These are phyloP conservation scores for Hormaphis cornu DNA, from an alignment of 1,140 invertebrate species.

Conservation along the genomic window DNA sequence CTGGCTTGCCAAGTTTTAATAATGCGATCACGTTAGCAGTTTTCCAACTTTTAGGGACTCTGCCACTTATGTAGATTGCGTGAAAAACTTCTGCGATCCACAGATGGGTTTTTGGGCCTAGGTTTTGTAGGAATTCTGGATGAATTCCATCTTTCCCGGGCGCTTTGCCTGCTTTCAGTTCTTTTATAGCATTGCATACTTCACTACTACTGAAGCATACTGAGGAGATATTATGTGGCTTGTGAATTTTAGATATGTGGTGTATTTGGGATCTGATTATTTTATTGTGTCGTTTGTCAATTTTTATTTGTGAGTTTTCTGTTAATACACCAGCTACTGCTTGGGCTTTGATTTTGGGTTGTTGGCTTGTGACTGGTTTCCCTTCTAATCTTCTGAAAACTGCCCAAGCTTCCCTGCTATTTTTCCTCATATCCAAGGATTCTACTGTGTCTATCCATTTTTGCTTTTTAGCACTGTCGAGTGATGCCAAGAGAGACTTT, in stretches of 20 bases:
- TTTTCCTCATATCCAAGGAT: background rate
- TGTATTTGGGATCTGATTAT: background rate
- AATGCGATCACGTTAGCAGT: slow-evolving; percentile 40
- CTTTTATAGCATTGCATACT: background rate
- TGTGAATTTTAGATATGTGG: background rate
- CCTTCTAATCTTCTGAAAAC: no score
- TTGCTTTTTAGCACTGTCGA: background rate
- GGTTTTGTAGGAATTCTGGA: background rate
- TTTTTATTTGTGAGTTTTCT: no score
- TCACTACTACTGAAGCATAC: background rate
- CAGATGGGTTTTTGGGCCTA: background rate
- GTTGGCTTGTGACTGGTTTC: no score
- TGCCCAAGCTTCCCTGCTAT: background rate
- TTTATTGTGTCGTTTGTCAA: no score
- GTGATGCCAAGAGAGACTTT: background rate
- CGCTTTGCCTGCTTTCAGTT: background rate
- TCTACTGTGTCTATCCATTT: background rate
- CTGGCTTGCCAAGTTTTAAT: slow-evolving; percentile 38
- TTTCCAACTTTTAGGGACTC: slow-evolving; percentile 39
- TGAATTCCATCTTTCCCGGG: background rate
- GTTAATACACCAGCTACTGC: no score
- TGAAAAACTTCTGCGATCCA: slow-evolving; percentile 25
- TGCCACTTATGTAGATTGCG: background rate
- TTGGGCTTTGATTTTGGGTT: no score
- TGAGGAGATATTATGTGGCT: background rate